Percentiles rank a stretch among this genome's conserved stretches.
phyloP scores from a whole-genome alignment of 2,797 vertebrate species.

The Pseudochaenichthys georgianus region DNA sequence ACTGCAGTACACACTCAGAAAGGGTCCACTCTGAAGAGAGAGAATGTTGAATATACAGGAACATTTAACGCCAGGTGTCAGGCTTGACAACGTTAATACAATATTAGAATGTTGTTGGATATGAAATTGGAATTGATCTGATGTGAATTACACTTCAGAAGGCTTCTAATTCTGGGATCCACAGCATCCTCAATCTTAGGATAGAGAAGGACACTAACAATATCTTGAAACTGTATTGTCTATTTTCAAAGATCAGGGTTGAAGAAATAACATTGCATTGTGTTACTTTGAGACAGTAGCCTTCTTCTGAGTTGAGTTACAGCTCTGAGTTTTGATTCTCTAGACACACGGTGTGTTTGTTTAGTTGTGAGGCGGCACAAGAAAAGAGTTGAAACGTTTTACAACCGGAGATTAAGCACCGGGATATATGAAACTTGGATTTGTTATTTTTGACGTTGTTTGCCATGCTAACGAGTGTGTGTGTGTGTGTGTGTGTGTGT shows the following conservation, averaged over 20 bases:
- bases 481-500: not conserved
- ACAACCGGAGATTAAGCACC: slow-evolving; percentile 15
- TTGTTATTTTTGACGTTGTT: slow-evolving; percentile 28
- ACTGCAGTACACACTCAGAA: slow-evolving; percentile 1
- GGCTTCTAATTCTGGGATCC: not conserved
- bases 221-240: not conserved
- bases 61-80: not conserved
- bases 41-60: not conserved
- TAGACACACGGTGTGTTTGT: slow-evolving; percentile 22
- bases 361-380: slow-evolving; percentile 43
- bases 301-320: not conserved
- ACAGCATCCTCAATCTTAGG: not conserved
- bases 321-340: slow-evolving; percentile 5
- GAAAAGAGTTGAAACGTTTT: slow-evolving; percentile 19
- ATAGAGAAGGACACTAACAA: not conserved
- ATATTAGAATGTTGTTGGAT: not conserved
- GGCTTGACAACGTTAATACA: not conserved
- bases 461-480: slow-evolving; percentile 13
- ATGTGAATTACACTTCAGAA: not conserved
- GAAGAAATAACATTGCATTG: not conserved
- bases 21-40: not conserved
- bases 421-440: slow-evolving; percentile 22
- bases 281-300: not conserved
- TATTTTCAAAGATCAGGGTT: not conserved
- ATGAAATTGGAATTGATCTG: not conserved